These are phyloP conservation scores for Opisthograptis luteolata DNA, from an alignment of 2,888 invertebrate genomes.

Conservation along the genomic window DNA sequence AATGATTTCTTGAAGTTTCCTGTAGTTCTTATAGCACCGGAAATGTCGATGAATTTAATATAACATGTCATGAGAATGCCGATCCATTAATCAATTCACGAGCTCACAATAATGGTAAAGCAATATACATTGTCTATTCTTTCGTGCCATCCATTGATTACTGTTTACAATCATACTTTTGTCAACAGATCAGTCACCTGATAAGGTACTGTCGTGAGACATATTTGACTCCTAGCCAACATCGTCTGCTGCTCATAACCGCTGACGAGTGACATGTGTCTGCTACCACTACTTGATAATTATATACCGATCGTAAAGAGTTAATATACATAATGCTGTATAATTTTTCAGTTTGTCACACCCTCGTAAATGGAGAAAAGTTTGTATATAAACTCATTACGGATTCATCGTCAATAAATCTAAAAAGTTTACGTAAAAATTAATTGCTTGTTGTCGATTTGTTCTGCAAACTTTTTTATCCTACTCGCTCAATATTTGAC, in stretches of 20 bases:
- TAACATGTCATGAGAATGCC: neutral
- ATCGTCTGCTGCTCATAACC: constrained; percentile 37
- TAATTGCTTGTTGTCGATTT: too few species aligned
- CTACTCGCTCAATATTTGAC: too few species aligned
- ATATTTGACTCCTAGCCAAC: constrained; percentile 60
- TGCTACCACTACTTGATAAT: constrained; percentile 22
- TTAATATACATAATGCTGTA: too few species aligned
- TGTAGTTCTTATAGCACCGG: too few species aligned
- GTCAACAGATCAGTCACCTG: constrained; percentile 36
- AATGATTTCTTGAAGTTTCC: too few species aligned
- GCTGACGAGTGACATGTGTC: constrained; percentile 49
- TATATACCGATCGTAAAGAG: too few species aligned
- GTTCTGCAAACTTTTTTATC: too few species aligned
- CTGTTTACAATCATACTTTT: constrained; percentile 26
- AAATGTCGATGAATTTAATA: neutral
- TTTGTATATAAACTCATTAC: too few species aligned
- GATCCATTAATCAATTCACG: constrained; percentile 2
- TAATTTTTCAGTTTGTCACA: too few species aligned
- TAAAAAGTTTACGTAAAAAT: too few species aligned
- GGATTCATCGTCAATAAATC: too few species aligned
- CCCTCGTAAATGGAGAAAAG: too few species aligned
- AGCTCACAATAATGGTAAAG: neutral
- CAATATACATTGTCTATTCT: neutral
- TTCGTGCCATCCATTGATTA: constrained; percentile 7
- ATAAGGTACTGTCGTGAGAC: constrained; percentile 56